Conservation (phyloP, 2,888 invertebrate species). For the Adelognathus sp. region DNA sequence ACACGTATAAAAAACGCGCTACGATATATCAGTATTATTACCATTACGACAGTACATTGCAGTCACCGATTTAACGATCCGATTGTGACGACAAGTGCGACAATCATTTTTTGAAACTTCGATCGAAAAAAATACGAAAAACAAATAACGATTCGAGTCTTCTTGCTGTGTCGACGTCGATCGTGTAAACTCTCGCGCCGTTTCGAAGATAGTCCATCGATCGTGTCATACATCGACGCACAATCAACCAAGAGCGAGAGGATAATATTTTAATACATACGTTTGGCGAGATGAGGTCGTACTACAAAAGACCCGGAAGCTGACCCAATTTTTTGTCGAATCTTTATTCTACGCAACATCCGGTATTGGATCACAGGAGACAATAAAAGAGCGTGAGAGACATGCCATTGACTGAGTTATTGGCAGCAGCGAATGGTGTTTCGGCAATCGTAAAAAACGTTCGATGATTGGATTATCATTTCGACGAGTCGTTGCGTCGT, state of each 20-base stretch:
- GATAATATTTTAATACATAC: constrained; percentile 18
- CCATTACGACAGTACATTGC: too few relatives aligned
- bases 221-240: constrained; percentile 10
- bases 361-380: not conserved
- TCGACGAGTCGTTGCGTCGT: not conserved
- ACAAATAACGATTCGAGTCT: too few relatives aligned
- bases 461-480: not conserved
- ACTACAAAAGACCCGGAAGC: constrained; percentile 54
- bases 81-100: too few relatives aligned
- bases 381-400: not conserved
- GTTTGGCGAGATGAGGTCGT: constrained; percentile 52
- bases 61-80: too few relatives aligned
- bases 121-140: too few relatives aligned
- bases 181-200: not conserved
- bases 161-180: too few relatives aligned
- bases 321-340: constrained; percentile 44
- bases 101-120: not conserved
- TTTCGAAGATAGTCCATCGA: not conserved
- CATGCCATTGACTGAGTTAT: constrained; percentile 1
- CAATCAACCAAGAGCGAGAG: constrained; percentile 22
- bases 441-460: not conserved
- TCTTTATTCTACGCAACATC: not conserved
- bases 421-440: not conserved
- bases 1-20: constrained; percentile 16
- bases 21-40: constrained; percentile 27